Evolutionary conservation across 2,888 invertebrate species (phyloP).

Genomic region (Acronicta psi): DNA sequence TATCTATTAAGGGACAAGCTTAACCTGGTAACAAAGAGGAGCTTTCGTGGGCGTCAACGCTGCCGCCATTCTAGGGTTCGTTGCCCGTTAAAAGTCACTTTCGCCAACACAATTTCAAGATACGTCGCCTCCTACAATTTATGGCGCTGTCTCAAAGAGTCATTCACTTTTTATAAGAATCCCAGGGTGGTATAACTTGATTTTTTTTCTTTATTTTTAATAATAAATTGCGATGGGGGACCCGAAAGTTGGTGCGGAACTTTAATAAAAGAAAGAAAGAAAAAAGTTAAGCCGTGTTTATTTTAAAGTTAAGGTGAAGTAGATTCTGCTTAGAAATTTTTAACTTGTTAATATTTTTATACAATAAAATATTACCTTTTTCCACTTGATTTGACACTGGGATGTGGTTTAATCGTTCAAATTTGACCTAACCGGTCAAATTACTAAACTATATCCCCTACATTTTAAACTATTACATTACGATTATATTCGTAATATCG

Average conservation of each 20-base stretch:
- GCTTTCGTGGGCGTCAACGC: constrained; percentile 74
- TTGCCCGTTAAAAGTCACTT: constrained; percentile 77
- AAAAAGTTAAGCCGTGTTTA: background rate
- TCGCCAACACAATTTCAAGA: constrained; percentile 70
- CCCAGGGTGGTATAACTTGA: constrained; percentile 31
- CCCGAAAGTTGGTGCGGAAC: constrained; percentile 58
- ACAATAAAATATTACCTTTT: too few species aligned
- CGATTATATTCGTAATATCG: too few species aligned
- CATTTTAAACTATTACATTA: too few species aligned
- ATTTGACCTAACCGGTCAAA: too few species aligned
- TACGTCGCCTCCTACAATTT: constrained; percentile 56
- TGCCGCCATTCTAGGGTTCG: constrained; percentile 61
- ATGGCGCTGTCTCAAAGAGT: constrained; percentile 57
- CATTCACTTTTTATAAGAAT: constrained; percentile 62
- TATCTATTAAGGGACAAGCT: constrained; percentile 52
- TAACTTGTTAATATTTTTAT: too few species aligned
- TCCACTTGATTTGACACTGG: too few species aligned
- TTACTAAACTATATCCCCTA: too few species aligned
- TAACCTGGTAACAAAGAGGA: constrained; percentile 78
- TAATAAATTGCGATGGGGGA: constrained; percentile 57
- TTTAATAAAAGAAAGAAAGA: constrained; percentile 56
- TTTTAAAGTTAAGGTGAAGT: background rate
- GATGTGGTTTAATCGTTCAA: too few species aligned
- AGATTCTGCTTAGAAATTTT: too few species aligned
- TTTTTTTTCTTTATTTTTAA: constrained; percentile 59